Conservation (phyloP, 2,113 vertebrate genomes). For the Lepus europaeus region DNA sequence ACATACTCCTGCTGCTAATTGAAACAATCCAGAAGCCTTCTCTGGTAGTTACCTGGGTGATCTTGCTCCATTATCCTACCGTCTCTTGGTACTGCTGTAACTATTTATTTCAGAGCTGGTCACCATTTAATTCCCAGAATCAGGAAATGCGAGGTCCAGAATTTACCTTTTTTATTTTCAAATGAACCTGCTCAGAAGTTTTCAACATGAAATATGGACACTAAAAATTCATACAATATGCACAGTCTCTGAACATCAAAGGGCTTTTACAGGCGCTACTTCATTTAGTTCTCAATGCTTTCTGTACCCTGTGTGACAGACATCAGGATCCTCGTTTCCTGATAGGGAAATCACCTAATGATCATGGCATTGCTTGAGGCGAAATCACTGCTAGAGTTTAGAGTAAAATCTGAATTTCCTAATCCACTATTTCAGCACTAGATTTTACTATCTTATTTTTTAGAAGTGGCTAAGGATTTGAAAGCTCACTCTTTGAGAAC, state of each 20-base stretch:
- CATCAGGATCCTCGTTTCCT: background rate
- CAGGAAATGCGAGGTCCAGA: conserved; percentile 13
- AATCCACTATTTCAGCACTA: background rate
- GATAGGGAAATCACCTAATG: background rate
- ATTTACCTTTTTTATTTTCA: conserved; percentile 47
- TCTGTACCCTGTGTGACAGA: conserved; percentile 11
- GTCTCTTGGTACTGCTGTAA: background rate
- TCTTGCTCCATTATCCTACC: background rate
- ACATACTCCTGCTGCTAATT: conserved; percentile 45
- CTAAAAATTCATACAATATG: conserved; percentile 29
- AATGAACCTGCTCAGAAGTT: conserved; percentile 17
- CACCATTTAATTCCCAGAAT: conserved; percentile 54
- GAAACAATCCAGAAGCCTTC: conserved; percentile 76
- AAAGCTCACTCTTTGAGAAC: conserved; percentile 42
- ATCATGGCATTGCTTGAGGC: background rate
- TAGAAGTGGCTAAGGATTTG: conserved; percentile 39
- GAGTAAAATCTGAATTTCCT: conserved; percentile 49
- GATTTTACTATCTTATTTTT: conserved; percentile 42
- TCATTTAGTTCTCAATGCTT: conserved; percentile 51
- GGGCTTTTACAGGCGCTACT: background rate
- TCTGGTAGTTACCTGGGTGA: conserved; percentile 55
- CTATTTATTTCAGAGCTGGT: conserved; percentile 50
- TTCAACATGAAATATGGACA: conserved; percentile 53
- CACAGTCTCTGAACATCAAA: conserved; percentile 31
- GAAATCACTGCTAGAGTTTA: background rate